Base-by-base conservation (phyloP, 2,888 invertebrate genomes). In the Mamestra brassicae region DNA sequence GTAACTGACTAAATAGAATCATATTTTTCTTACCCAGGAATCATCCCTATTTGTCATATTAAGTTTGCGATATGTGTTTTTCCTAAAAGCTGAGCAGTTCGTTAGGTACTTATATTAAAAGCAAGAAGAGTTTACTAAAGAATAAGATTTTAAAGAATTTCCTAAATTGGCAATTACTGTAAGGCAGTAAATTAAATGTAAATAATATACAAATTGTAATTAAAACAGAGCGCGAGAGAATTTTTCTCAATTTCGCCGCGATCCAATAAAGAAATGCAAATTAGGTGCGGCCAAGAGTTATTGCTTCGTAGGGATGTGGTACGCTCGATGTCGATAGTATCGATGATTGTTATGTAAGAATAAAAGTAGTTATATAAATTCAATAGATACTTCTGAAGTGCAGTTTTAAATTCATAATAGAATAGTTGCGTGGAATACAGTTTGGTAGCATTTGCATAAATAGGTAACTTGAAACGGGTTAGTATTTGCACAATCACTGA, bases 211-310 rank as follows among this genome's bases (percentile, higher is more conserved):
- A 90, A 85, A 89, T 89, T 88, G 90, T 93, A 94, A 94, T 94
- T 95, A 95, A 94, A 94, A 93, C 85, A 84, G 89, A 92, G 90
- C 81, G 90, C 72, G 61, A 87, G 91, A 86, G 92, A 94, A 94
- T 95, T 95, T 95, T 95, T 95, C 95, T 93, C 93, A 94, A 94
- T 95, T 95, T 89, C 92, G 83, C 86, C 89, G 90, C 90, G 91
- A 95, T 94, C 95, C 95, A 96, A 96, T 96, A 96, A 96, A 95
- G 94, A 94, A 95, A 96, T 96, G 96, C 94, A 96, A 96, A 96
- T 96, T 94, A 94, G 91, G 91, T 93, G 93, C 92, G 91, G 89
- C 92, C 89, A 93, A 95, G 95, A 96, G 92, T 94, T 95, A 95
- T 94, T 87, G 93, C 94, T 76, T 79, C 71, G 11, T 89, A 92